Evolutionary conservation across 2,113 vertebrate genomes (phyloP).

Genomic region (Pseudorasbora parva): DNA sequence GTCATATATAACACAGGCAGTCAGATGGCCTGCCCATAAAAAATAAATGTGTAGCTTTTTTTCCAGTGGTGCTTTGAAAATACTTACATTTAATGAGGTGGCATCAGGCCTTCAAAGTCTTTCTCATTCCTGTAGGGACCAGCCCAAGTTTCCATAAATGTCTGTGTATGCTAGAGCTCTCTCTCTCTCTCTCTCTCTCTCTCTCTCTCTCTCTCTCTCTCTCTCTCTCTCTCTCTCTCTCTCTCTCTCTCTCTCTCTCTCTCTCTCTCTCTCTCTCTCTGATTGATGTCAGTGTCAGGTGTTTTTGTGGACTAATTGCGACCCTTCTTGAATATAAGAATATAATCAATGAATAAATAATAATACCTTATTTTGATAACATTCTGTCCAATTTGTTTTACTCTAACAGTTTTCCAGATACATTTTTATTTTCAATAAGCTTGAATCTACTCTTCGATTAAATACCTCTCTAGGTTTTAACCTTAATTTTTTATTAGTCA

Average conservation of each 20-base stretch:
- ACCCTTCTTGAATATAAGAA: not conserved
- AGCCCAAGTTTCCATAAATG: constrained; percentile 13
- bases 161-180: not conserved
- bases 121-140: constrained; percentile 7
- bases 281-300: not conserved
- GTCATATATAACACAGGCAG: constrained; percentile 23
- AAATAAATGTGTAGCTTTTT: constrained; percentile 50
- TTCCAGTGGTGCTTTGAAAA: constrained; percentile 34
- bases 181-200: too few species aligned
- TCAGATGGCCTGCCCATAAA: constrained; percentile 40
- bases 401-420: too few species aligned
- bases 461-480: not conserved
- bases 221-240: too few species aligned
- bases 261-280: not conserved
- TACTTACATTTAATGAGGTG: constrained; percentile 41
- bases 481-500: too few species aligned
- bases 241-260: too few species aligned
- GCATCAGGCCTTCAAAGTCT: constrained; percentile 43
- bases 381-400: too few species aligned
- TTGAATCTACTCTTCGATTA: not conserved
- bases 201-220: too few species aligned
- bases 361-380: not conserved
- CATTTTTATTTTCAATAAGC: not conserved
- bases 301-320: not conserved
- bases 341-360: not conserved